Percentiles rank a stretch among this genome's conserved stretches.
phyloP scores from a whole-genome alignment of 2,113 vertebrate species.

The Strix uralensis region DNA sequence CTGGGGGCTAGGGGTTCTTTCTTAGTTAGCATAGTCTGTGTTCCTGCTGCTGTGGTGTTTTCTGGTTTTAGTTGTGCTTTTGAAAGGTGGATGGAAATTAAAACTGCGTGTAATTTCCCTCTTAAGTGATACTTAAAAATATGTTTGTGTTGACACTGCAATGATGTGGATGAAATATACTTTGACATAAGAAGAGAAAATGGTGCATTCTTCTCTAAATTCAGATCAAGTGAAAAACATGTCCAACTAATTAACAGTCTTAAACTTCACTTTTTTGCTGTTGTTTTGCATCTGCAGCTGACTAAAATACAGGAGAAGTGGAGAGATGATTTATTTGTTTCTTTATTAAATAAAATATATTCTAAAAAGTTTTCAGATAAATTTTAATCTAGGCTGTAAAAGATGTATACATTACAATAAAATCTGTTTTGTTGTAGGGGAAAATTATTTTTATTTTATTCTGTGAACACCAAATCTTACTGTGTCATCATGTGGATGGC shows the following conservation, averaged over 20 bases:
- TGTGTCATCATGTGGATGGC: neutral
- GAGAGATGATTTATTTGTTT: neutral
- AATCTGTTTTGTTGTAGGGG: neutral
- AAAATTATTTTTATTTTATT: neutral
- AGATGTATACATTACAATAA: neutral
- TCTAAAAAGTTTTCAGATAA: neutral
- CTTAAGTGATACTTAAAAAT: neutral
- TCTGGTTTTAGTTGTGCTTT: neutral
- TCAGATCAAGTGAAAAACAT: neutral
- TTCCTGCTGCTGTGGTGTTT: neutral
- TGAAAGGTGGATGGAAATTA: neutral
- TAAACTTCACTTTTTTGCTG: neutral
- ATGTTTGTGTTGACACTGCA: neutral
- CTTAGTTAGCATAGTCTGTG: neutral
- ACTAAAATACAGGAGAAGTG: neutral
- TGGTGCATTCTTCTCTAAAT: neutral
- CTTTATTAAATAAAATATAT: neutral
- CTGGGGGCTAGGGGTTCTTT: neutral
- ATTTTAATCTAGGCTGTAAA: neutral
- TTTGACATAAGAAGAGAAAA: constrained; percentile 5
- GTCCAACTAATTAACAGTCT: constrained; percentile 49
- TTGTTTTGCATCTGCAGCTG: neutral
- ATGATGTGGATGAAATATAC: neutral
- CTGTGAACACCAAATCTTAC: neutral
- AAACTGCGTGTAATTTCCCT: neutral